Conservation (phyloP, 2,113 vertebrate species). For the Poecile atricapillus region DNA sequence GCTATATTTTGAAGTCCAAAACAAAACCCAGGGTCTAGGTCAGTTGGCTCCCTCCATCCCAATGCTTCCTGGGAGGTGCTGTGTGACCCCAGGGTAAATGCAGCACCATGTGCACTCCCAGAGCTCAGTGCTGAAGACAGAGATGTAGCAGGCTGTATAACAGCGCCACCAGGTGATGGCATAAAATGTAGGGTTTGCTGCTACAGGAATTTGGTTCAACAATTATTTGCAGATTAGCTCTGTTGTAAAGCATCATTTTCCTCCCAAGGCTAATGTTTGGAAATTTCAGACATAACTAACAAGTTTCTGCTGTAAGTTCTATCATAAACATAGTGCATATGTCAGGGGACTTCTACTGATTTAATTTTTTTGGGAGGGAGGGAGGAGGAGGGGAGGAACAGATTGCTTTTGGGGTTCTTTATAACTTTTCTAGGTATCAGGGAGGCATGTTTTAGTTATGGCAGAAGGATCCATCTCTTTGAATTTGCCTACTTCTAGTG, state of each 20-base stretch:
- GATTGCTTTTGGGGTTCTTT: not conserved
- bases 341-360: not conserved
- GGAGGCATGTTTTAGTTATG: not conserved
- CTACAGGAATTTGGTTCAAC: not conserved
- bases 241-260: not conserved
- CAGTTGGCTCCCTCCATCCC: not conserved
- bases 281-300: not conserved
- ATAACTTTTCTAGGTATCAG: not conserved
- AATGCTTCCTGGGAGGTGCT: not conserved
- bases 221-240: not conserved
- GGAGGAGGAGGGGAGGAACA: not conserved
- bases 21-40: not conserved
- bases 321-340: not conserved
- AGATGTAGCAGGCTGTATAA: not conserved
- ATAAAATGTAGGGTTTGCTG: not conserved
- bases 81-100: too few relatives aligned
- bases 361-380: not conserved
- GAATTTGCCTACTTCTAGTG: not conserved
- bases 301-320: not conserved
- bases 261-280: not conserved
- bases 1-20: not conserved
- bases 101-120: not conserved
- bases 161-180: conserved; percentile 32
- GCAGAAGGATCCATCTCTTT: not conserved
- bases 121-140: not conserved